These are phyloP conservation scores for Glaucidium brasilianum DNA, from an alignment of 2,113 vertebrate species.

Conservation along the genomic window DNA sequence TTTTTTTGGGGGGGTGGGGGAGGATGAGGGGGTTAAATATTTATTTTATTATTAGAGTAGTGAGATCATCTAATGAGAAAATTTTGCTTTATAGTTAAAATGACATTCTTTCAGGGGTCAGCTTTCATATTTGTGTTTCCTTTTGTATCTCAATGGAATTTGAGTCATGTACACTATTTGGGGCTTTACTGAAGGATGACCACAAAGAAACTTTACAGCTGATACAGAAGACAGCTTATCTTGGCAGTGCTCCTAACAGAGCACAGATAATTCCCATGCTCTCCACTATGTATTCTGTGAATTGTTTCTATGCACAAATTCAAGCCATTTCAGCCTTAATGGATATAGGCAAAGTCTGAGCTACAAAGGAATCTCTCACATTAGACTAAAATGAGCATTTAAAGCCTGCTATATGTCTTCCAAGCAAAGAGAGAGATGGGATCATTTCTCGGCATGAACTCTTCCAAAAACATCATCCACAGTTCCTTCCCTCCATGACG, in stretches of 20 bases:
- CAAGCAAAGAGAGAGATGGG: background rate
- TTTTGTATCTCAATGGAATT: conserved; percentile 37
- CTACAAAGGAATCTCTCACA: background rate
- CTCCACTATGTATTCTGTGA: background rate
- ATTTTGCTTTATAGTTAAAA: background rate
- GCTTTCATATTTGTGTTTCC: conserved; percentile 35
- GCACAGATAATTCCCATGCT: background rate
- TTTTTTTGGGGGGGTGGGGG: background rate
- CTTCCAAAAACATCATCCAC: background rate
- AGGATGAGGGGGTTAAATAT: background rate
- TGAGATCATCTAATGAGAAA: background rate
- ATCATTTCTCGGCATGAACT: background rate
- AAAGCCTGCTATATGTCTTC: background rate
- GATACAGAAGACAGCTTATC: conserved; percentile 51
- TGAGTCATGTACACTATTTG: background rate
- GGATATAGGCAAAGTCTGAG: background rate
- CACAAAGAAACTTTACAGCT: conserved; percentile 45
- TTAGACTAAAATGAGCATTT: background rate
- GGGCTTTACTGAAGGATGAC: conserved; percentile 32
- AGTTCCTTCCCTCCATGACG: background rate
- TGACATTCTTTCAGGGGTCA: background rate
- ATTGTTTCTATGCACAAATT: background rate
- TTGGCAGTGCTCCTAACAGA: conserved; percentile 11
- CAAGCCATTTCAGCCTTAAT: background rate
- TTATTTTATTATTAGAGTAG: background rate